Conservation (phyloP, 2,797 vertebrate species). For the Spheniscus humboldti region DNA sequence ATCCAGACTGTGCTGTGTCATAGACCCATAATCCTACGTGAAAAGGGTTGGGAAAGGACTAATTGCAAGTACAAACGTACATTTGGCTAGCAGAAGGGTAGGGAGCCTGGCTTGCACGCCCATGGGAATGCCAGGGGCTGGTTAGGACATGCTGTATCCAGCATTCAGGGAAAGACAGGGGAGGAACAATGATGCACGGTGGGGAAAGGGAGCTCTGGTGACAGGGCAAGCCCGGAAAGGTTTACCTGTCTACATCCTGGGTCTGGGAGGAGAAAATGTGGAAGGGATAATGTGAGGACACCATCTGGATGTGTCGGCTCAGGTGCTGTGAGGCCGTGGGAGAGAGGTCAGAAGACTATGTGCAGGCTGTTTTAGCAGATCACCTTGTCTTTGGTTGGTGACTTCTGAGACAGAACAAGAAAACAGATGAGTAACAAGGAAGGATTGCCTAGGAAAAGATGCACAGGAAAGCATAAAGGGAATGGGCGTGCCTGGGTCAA, state of each 20-base stretch:
- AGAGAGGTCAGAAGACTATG: neutral
- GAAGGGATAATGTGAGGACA: neutral
- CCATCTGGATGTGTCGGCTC: neutral
- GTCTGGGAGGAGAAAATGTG: neutral
- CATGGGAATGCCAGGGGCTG: neutral
- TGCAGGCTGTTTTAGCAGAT: neutral
- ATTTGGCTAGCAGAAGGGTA: neutral
- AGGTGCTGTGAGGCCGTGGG: neutral
- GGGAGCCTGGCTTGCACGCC: neutral
- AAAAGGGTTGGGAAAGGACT: neutral
- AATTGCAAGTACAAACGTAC: rapidly evolving
- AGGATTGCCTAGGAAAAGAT: neutral
- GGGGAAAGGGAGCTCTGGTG: neutral
- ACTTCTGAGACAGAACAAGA: neutral
- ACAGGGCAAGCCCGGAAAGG: neutral
- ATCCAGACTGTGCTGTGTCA: neutral
- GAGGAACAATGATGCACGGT: rapidly evolving
- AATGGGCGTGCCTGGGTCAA: neutral
- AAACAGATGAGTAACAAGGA: neutral
- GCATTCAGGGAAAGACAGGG: neutral
- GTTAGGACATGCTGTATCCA: neutral
- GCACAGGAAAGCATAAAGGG: neutral
- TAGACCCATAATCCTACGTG: rapidly evolving
- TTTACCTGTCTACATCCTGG: neutral
- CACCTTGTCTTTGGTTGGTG: neutral